Base-by-base conservation (phyloP, 2,888 invertebrate genomes). In the Trilocha varians region DNA sequence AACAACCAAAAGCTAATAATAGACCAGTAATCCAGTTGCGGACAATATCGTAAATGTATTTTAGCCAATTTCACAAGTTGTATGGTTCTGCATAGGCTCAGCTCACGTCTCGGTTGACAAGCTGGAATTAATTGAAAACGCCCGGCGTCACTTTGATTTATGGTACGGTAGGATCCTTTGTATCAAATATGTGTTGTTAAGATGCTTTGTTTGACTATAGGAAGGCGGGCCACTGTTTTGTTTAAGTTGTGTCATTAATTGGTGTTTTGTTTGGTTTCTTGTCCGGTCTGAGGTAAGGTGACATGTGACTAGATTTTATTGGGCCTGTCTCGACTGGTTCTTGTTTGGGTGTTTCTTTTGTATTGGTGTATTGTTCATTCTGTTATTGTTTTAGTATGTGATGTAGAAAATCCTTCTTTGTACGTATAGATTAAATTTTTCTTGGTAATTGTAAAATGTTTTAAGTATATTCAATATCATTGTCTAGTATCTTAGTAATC, bases 51-150 rank as follows among this genome's bases (percentile, higher is more conserved):
- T 16, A 4, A 25, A 25, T 25, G 25, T 25, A 9, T 6, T 25
- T 25, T 25, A 25, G 25, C 8, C 25, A 25, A 25, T 25, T 25
- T 25, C 25, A 25, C 25, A 25, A 25, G 8, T 25, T 25, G 25
- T 25, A 6, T 25, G 5, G 25, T 11, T 25, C 25, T 25, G 25
- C 25, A 25, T 25, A 25, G 5, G 25, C 25, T 11, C 25, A 25
- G 25, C 25, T 9, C 25, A 25, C 34, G 34, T 42, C 42, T 34
- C 32, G 38, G 38, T 44, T 38, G 42, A 44, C 41, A 36, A 42
- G 40, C 42, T 42, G 43, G 51, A 49, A 49, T 57, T 53, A 53
- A 53, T 56, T 56, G 51, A 52, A 54, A 53, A 50, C 51, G 46
- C 46, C 46, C 44, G 34, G 34, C 39, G 47, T 49, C 47, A 52